Percentiles rank a stretch among this genome's conserved stretches.
These are phyloP conservation scores for Eulimnadia texana DNA, from an alignment of 1,140 invertebrate species.

Conservation along the genomic window DNA sequence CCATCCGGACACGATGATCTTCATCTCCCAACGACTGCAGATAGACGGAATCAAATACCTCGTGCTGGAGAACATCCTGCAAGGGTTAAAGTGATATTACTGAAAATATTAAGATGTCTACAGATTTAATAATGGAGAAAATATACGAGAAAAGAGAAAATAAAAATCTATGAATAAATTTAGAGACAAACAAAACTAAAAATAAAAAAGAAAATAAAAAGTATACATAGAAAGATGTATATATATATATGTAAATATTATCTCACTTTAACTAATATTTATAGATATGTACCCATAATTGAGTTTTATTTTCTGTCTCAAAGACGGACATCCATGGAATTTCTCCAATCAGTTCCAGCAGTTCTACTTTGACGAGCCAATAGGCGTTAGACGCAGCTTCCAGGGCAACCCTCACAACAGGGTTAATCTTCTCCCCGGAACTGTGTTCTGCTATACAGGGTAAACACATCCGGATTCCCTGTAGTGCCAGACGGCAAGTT, in stretches of 20 bases:
- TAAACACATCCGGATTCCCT: conserved; percentile 32
- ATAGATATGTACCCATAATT: background rate
- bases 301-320: background rate
- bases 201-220: too few species aligned
- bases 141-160: too few species aligned
- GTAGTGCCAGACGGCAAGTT: conserved; percentile 6
- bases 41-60: background rate
- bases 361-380: conserved; percentile 69
- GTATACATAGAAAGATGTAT: too few species aligned
- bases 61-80: too few species aligned
- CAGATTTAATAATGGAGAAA: too few species aligned
- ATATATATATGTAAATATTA: too few species aligned
- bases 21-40: conserved; percentile 13
- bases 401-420: conserved; percentile 46
- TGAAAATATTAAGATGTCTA: too few species aligned
- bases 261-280: conserved; percentile 7
- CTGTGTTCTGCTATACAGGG: conserved; percentile 42
- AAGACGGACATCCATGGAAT: conserved; percentile 32
- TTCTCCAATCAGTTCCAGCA: conserved; percentile 42
- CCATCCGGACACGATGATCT: conserved; percentile 15
- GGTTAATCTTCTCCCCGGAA: conserved; percentile 32
- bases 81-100: too few species aligned
- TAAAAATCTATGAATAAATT: too few species aligned
- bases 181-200: too few species aligned
- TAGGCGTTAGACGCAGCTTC: conserved; percentile 55